Evolutionary conservation across 2,797 vertebrate species (phyloP), one percentile per base, ranked within the genome.

Genomic region (Crenuchus spilurus): DNA sequence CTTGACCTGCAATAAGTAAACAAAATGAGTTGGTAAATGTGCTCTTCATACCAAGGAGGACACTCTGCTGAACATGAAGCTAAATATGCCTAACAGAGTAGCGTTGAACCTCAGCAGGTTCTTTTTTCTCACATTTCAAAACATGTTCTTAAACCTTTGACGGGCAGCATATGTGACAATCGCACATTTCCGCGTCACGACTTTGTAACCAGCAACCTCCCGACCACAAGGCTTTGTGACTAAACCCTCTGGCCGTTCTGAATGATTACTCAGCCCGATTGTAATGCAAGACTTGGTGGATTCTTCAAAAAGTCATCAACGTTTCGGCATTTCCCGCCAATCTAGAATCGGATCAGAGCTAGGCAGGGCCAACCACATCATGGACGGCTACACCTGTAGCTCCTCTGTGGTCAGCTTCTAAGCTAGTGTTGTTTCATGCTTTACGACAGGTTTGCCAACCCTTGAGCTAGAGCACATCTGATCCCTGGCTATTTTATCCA

Each of bases 371-470:
- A 55, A 48, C 41, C 24, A 26, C 44, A 60, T 64, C 61, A 58
- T 49, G 22, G 39, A 16, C 42, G 3, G 16, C 20, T 16, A 65
- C 58, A 70, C 41, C 71, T 74, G 60, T 69, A 58, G 37, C 13
- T 57, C 14, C 62, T 11, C 31, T 73, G 70, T 70, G 62, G 75
- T 73, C 70, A 61, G 39, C 62, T 37, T 24, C 55, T 31, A 44
- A 6, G 14, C 30, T 57, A 51, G 74, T 70, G 33, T 65, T 33
- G 30, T 72, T 51, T 54, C 30, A 52, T 26, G 24, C n/a, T 30
- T 60, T 68, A n/a, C 57, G 16, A 63, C 70, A 69, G 20, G 22
- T 63, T 41, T 51, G 14, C 63, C 24, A 55, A 70, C 24, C 70
- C 46, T 42, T 30, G 16, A 69, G 51, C 44, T 9, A 70, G 30